Evolutionary conservation across 2,113 vertebrate genomes (phyloP), one percentile per base, ranked within the genome.

Genomic region (Geococcyx californianus): DNA sequence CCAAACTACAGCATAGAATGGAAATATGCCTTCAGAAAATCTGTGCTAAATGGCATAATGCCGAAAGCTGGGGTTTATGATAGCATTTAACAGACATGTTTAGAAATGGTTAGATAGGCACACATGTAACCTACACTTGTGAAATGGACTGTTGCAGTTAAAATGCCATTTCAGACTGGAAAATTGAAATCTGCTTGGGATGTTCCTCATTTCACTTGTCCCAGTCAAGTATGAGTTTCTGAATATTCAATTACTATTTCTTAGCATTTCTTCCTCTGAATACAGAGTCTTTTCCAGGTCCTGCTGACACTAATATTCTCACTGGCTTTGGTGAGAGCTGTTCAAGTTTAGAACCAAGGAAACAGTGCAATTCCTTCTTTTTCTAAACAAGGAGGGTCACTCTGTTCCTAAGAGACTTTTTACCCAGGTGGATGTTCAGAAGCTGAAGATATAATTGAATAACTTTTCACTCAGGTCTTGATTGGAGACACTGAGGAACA

Each of bases 81-180:
- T 16, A 47, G 44, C 7, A 0, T 38, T 85, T 69, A 68, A 52
- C 66, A 64, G 66, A 13, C 11, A 7, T 47, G 52, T 83, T 80
- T 75, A n/a, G 44, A 92, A 86, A 70, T 33, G 34, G 15, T 36
- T 42, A 52, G 59, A 59, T 47, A 76, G 19, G 19, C 54, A 40
- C 0, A 0, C 24, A 26, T 11, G 31, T 42, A 90, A 49, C 25
- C 45, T 59, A 16, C 19, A 18, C 17, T 42, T 6, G 3, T 58
- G 29, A 77, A 92, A 67, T 23, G 31, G 21, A 15, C 45, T 76
- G 25, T 26, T 86, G 60, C 28, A 28, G 34, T 92, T 88, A 47
- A 90, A 90, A 83, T 87, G 70, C 18, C 15, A 55, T 80, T 88
- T 84, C 68, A 85, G 56, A 44, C 31, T 47, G 42, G 34, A 80